Conservation (phyloP, 2,113 vertebrate genomes). For the Dermatemys mawii region DNA sequence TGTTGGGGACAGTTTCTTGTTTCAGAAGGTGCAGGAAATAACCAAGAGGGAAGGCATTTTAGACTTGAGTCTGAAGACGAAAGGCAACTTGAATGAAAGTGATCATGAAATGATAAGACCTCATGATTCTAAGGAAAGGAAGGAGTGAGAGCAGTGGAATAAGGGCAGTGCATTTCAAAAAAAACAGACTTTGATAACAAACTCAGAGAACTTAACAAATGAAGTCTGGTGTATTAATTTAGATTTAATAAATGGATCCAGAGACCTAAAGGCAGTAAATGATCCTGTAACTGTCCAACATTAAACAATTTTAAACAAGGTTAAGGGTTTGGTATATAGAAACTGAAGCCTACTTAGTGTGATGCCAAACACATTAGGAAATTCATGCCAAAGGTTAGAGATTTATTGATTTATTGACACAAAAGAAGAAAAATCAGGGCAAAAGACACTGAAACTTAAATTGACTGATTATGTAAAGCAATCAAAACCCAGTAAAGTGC, state of each 20-base stretch:
- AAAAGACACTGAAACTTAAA: background rate
- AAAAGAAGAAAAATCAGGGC: background rate
- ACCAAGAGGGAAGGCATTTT: background rate
- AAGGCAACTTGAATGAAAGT: background rate
- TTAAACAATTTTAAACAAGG: background rate
- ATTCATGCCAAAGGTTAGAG: background rate
- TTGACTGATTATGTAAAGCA: background rate
- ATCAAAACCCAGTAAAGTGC: background rate
- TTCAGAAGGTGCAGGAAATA: background rate
- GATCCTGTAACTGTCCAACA: background rate
- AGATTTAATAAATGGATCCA: background rate
- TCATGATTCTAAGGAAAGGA: background rate
- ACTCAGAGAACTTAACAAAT: background rate
- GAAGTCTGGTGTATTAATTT: background rate
- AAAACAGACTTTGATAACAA: background rate
- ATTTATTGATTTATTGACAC: background rate
- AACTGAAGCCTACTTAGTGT: background rate
- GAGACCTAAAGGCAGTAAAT: background rate
- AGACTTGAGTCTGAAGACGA: background rate
- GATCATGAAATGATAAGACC: background rate
- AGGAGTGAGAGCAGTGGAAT: background rate
- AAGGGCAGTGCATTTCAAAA: background rate
- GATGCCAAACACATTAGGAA: background rate
- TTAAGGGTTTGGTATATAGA: background rate
- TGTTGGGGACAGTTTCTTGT: background rate